A percentile compares a stretch with the other conserved stretches of the same genome.
Evolutionary conservation across 2,113 vertebrate genomes (phyloP).

Genomic region (Corydoras maculifer): DNA sequence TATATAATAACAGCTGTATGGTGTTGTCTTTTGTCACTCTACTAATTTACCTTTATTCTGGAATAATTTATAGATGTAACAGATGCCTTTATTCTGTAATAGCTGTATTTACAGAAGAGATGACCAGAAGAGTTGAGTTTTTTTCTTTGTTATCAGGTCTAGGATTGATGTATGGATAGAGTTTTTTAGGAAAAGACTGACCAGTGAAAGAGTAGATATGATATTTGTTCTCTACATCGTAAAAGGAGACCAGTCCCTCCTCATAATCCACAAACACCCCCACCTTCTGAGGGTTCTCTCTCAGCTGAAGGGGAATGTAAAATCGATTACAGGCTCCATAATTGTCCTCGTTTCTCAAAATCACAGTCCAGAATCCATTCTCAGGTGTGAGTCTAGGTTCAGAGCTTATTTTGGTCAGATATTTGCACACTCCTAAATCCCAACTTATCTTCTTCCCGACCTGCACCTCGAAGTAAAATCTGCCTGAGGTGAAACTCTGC

Average conservation of each 20-base stretch:
- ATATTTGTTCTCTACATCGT: not conserved
- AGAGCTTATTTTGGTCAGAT: not conserved
- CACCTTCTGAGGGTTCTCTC: not conserved
- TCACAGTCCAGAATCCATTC: not conserved
- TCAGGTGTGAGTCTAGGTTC: not conserved
- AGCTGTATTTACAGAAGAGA: not conserved
- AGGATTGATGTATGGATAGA: conserved; percentile 32
- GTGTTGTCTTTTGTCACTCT: too few relatives aligned
- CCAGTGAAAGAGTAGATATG: not conserved
- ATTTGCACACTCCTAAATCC: not conserved
- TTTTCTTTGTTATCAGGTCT: not conserved
- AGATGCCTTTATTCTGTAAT: not conserved
- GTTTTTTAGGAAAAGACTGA: conserved; percentile 9
- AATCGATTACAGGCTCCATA: not conserved
- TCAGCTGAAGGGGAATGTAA: not conserved
- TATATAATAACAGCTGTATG: too few relatives aligned
- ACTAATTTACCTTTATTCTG: not conserved
- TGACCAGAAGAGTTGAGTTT: conserved; percentile 1
- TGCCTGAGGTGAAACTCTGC: conserved; percentile 5
- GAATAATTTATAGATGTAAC: not conserved
- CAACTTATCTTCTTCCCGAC: not conserved
- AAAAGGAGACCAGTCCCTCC: conserved; percentile 36
- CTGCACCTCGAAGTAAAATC: conserved; percentile 20
- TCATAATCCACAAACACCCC: conserved; percentile 4
- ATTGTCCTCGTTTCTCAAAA: not conserved